Conservation (phyloP, 1,140 invertebrate species). For the Samia ricini region DNA sequence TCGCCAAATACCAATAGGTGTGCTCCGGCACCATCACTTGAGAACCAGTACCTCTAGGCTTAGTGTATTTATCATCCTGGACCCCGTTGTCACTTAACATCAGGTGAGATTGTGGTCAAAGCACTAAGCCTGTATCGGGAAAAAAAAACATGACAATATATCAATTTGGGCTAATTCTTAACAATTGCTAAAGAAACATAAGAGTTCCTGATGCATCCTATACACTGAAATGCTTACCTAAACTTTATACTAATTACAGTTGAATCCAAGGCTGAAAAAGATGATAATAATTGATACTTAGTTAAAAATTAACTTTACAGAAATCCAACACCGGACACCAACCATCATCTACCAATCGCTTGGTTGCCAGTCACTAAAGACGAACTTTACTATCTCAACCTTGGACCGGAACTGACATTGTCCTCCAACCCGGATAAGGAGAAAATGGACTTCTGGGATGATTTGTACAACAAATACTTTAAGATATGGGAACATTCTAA, state of each 20-base stretch:
- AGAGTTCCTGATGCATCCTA: background rate
- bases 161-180: background rate
- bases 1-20: too few species aligned
- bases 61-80: too few species aligned
- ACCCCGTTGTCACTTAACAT: too few species aligned
- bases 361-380: conserved; percentile 69
- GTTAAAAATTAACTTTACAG: conserved; percentile 45
- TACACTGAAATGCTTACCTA: background rate
- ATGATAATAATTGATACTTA: background rate
- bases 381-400: conserved; percentile 61
- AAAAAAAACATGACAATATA: background rate
- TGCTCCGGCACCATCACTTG: too few species aligned
- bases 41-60: too few species aligned
- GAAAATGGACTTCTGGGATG: too few species aligned
- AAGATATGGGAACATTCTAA: conserved; percentile 56
- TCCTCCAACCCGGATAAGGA: conserved; percentile 54
- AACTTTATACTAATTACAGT: background rate
- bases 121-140: too few species aligned
- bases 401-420: conserved; percentile 56
- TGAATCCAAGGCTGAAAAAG: background rate
- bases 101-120: too few species aligned
- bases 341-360: conserved; percentile 54
- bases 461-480: conserved; percentile 60
- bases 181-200: background rate
- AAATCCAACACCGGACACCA: conserved; percentile 71